Percentiles rank a stretch among this genome's conserved stretches.
These are phyloP conservation scores for Cuculus canorus DNA, from an alignment of 2,797 vertebrate species.

Conservation along the genomic window DNA sequence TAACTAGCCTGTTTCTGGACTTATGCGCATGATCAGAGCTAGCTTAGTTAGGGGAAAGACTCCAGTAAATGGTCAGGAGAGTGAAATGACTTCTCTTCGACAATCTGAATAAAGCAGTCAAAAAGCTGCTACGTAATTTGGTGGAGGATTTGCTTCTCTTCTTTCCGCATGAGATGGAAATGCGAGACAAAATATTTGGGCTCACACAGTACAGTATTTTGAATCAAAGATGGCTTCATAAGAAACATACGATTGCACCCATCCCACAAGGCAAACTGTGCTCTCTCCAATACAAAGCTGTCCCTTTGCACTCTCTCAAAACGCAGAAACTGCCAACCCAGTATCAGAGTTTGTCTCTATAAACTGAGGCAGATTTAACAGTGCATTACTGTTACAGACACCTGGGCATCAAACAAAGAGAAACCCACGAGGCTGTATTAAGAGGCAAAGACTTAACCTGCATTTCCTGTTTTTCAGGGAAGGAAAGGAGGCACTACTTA, in stretches of 20 bases:
- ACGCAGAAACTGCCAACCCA: not conserved
- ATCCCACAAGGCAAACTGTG: not conserved
- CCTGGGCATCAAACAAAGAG: not conserved
- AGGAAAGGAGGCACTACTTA: constrained; percentile 16
- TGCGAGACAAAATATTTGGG: not conserved
- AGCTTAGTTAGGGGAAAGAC: not conserved
- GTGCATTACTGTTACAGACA: not conserved
- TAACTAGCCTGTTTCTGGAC: not conserved
- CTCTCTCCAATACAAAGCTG: not conserved
- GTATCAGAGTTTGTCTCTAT: rapidly evolving
- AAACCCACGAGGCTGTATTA: not conserved
- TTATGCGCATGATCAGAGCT: not conserved
- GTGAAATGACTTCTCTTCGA: not conserved
- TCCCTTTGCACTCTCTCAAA: not conserved
- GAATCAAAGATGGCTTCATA: rapidly evolving
- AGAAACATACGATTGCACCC: rapidly evolving
- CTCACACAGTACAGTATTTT: not conserved
- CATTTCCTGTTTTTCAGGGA: constrained; percentile 57
- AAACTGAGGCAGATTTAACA: not conserved
- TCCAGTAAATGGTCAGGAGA: not conserved
- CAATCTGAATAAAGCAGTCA: not conserved
- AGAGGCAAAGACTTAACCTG: constrained; percentile 47
- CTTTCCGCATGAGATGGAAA: not conserved
- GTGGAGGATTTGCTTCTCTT: not conserved
- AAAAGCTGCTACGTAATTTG: not conserved